These are phyloP conservation scores for Ptychoptera contaminata DNA, from an alignment of 2,888 invertebrate genomes.

Conservation along the genomic window DNA sequence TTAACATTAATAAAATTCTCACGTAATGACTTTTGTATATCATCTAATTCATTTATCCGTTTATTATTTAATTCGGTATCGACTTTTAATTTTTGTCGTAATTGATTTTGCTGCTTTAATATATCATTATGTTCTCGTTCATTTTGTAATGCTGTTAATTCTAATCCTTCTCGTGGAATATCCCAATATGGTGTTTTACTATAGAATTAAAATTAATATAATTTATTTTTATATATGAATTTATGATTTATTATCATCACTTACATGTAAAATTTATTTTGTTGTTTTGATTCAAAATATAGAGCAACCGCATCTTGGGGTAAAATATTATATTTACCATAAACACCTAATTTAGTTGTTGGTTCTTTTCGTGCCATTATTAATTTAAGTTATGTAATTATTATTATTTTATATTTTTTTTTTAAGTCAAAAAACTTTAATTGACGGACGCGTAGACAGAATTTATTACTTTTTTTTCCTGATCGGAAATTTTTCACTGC, in stretches of 20 bases:
- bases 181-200: conserved; percentile 30
- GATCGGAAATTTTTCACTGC: too few species aligned
- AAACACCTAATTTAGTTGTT: conserved; percentile 24
- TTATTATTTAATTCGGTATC: conserved; percentile 19
- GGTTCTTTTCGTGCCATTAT: conserved; percentile 26
- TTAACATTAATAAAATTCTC: conserved; percentile 26
- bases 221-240: neutral
- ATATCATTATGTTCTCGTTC: conserved; percentile 23
- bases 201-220: neutral
- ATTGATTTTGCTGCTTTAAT: conserved; percentile 20
- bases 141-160: conserved; percentile 24
- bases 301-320: conserved; percentile 24
- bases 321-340: conserved; percentile 23
- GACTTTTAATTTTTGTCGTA: conserved; percentile 20
- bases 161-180: conserved; percentile 24
- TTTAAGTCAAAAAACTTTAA: too few species aligned
- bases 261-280: conserved; percentile 24
- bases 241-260: conserved; percentile 5
- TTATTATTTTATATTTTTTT: too few species aligned
- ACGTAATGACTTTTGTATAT: conserved; percentile 20
- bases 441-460: too few species aligned
- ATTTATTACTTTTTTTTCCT: too few species aligned
- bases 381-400: too few species aligned
- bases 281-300: conserved; percentile 23
- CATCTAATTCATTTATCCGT: conserved; percentile 21